Evolutionary conservation across 2,888 invertebrate species (phyloP), one percentile per base, ranked within the genome.

Genomic region (Geotrupes spiniger): DNA sequence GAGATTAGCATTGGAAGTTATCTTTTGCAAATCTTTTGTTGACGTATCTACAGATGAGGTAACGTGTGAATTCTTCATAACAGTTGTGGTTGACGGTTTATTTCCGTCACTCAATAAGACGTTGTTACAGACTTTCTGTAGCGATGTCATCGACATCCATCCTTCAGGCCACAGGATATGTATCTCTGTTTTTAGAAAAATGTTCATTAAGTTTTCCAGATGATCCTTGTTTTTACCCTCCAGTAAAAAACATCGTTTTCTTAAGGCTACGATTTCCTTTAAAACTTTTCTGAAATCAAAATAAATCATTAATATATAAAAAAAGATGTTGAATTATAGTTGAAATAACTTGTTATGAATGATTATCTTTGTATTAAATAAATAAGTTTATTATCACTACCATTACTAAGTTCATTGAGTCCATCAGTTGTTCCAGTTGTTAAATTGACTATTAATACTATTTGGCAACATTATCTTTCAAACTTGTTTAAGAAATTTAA

Each of bases 151-250:
- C 3, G 70, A 74, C 75, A 80, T 78, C 79, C 79, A 80, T 43
- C 78, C 78, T 21, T 73, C 74, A 1, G 79, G 78, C 80, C 80
- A 80, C 2, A 79, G 59, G 8, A 73, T 68, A 9, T 76, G 68
- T 6, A 80, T 69, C 43, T 75, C 74, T 1, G 69, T 69, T 54
- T 73, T 75, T 40, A 78, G 60, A 63, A 74, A 79, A 9, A 69
- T 65, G 29, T 64, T 71, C 39, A 79, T 69, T 53, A 76, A 74
- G 39, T 73, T 71, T 54, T 78, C 78, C 21, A 78, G 62, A 2
- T 70, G 68, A 54, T 78, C 76, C 56, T 78, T 79, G 25, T 63
- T 61, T 52, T 65, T 70, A 16, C 71, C 70, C 58, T 74, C 72
- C 31, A 69, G 56, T 21, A 68, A 36, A 15, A 66, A 63, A 52